Conservation (phyloP, 1,140 invertebrate genomes). For the Lucilia cuprina region DNA sequence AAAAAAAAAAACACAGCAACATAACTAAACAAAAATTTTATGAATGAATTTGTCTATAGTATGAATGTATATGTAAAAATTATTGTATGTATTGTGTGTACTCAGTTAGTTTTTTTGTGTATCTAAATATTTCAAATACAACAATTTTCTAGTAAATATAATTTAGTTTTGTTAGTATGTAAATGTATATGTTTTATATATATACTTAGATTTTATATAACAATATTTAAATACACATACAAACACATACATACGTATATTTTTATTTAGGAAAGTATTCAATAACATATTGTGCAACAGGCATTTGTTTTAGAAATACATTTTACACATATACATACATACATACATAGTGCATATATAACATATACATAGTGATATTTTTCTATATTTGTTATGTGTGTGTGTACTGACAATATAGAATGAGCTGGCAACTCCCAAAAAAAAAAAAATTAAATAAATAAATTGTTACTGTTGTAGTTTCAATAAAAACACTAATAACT, state of each 20-base stretch:
- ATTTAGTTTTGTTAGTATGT: neutral
- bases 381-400: neutral
- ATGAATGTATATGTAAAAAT: neutral
- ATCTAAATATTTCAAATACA: constrained; percentile 5
- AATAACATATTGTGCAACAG: constrained; percentile 14
- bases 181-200: neutral
- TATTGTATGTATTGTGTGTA: neutral
- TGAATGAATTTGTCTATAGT: neutral
- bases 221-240: no score
- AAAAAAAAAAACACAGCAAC: no score
- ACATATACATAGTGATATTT: neutral
- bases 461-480: neutral
- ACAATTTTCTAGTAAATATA: constrained; percentile 6
- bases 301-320: neutral
- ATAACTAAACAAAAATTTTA: neutral
- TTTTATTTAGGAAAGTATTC: neutral
- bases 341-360: neutral
- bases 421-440: neutral
- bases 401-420: neutral
- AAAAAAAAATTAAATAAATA: neutral
- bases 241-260: no score
- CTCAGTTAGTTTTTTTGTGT: neutral
- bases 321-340: neutral
- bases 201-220: neutral
- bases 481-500: neutral